Conservation (phyloP, 2,113 vertebrate species). For the Solea solea region DNA sequence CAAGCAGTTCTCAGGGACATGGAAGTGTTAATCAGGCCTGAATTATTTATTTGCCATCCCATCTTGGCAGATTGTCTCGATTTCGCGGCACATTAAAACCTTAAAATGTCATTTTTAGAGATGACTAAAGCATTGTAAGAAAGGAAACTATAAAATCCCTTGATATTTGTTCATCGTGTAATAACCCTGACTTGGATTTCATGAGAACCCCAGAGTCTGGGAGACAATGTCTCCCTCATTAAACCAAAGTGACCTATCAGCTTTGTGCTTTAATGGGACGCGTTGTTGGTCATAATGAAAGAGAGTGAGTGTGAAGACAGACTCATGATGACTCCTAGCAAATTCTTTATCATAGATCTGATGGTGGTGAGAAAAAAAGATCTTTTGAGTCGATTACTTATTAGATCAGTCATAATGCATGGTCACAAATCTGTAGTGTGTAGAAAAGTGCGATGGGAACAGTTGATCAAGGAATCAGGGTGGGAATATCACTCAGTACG, state of each 20-base stretch:
- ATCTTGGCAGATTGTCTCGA: not conserved
- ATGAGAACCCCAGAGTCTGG: conserved; percentile 34
- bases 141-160: conserved; percentile 19
- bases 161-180: conserved; percentile 12
- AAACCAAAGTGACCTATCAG: conserved; percentile 57
- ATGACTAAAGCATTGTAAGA: not conserved
- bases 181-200: conserved; percentile 1
- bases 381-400: conserved; percentile 17
- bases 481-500: too few species aligned
- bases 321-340: conserved; percentile 24
- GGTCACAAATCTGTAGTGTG: conserved; percentile 34
- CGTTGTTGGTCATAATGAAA: conserved; percentile 27
- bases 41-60: conserved; percentile 40
- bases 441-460: too few species aligned
- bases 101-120: conserved; percentile 19
- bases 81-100: conserved; percentile 16
- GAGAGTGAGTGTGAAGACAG: conserved; percentile 42
- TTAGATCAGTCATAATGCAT: conserved; percentile 29
- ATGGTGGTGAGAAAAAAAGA: not conserved
- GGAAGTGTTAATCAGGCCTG: conserved; percentile 52
- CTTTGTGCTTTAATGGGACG: conserved; percentile 35
- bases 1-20: conserved; percentile 39
- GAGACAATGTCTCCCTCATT: conserved; percentile 48
- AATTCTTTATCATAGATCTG: conserved; percentile 31
- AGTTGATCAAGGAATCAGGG: too few species aligned